A percentile compares a stretch with the other conserved stretches of the same genome.
phyloP scores from a whole-genome alignment of 1,140 invertebrate genomes.

The Drosophila sp. region DNA sequence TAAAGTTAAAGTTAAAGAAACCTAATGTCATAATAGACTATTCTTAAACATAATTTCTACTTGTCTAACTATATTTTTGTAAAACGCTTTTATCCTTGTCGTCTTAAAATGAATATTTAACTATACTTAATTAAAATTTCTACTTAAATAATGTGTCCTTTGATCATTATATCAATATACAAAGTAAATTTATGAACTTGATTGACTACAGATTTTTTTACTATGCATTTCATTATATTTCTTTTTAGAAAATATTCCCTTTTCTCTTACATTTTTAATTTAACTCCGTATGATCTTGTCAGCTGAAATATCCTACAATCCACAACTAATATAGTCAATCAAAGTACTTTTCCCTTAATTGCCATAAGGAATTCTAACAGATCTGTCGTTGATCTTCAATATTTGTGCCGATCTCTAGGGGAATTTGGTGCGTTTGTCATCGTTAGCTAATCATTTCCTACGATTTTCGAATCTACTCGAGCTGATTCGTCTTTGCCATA shows the following conservation, averaged over 20 bases:
- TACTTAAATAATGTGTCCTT: too few species aligned
- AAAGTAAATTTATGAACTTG: too few species aligned
- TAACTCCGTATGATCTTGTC: neutral
- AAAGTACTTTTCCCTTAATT: conserved; percentile 2
- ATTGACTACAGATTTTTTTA: too few species aligned
- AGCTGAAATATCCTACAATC: neutral
- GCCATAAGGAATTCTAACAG: neutral
- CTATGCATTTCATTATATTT: too few species aligned
- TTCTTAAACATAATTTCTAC: neutral
- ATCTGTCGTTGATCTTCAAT: neutral
- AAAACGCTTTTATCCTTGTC: too few species aligned
- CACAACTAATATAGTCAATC: neutral
- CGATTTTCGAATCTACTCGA: conserved; percentile 17
- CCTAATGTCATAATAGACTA: neutral
- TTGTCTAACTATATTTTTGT: too few species aligned
- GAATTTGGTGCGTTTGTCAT: conserved; percentile 58
- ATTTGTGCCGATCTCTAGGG: conserved; percentile 3
- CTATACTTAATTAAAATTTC: too few species aligned
- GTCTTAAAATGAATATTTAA: too few species aligned
- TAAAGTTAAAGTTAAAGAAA: neutral
- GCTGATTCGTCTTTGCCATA: conserved; percentile 34
- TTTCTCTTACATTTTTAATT: neutral
- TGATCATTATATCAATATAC: too few species aligned
- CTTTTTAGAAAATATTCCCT: neutral
- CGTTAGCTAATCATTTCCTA: conserved; percentile 75